Evolutionary conservation across 2,113 vertebrate genomes (phyloP), one percentile per base, ranked within the genome.

Genomic region (Nannobrachium achirus): DNA sequence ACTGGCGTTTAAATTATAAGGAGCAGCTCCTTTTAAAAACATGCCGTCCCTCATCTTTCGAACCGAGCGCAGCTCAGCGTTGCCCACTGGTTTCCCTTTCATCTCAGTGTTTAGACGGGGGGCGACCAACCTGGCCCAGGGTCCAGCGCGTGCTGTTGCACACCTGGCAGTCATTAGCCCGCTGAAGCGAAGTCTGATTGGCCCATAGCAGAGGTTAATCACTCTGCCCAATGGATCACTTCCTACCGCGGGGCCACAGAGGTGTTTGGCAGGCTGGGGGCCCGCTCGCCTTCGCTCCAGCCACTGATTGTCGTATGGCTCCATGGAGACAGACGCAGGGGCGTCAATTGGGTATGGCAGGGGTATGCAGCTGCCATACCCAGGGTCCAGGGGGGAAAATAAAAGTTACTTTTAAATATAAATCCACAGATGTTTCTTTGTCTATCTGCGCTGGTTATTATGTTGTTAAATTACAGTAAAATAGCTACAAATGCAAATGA

Each of bases 161-260:
- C 85, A 87, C 82, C 75, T 85, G 86, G 79, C 57, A 80, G 74
- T 64, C 59, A 64, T 86, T 85, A 83, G 69, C 69, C 76, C 38
- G 52, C 75, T 71, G 80, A 78, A 62, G 82, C 69, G 52, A 49
- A 25, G 75, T 48, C 67, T 69, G 74, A 75, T 80, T 83, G 80
- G 82, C 76, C 71, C 70, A 58, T 81, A 77, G 67, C 55, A 77
- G 69, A 83, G 85, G 88, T 83, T 84, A 88, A 89, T 85, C 73
- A 69, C 82, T 63, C 41, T 57, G 73, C 75, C 70, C 75, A 65
- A 65, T 67, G 41, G 69, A 53, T 74, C 1, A 72, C 71, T 78
- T 81, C 71, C 69, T 78, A 69, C 71, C 52, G 72, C 14, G 14
- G 38, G 63, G 62, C 73, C 16, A 33, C 59, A 38, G 71, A 74